phyloP scores from a whole-genome alignment of 2,797 vertebrate genomes.

The Oryzias dopingdopingensis region DNA sequence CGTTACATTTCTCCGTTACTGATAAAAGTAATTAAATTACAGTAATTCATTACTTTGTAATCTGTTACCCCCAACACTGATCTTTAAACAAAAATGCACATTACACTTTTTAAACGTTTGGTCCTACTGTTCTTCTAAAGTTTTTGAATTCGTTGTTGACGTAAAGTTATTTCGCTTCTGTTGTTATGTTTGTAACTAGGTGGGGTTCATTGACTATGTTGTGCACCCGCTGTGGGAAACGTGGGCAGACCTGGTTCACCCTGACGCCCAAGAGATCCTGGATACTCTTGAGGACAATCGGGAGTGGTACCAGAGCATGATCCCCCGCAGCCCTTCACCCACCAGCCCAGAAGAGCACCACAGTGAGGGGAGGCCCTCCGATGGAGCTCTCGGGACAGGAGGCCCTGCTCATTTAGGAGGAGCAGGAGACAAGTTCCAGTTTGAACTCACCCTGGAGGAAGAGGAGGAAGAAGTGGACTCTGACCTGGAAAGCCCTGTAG shows the following conservation, averaged over 20 bases:
- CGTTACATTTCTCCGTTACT: no score
- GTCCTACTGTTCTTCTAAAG: no score
- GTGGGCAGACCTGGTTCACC: constrained; percentile 92
- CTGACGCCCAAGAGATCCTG: constrained; percentile 90
- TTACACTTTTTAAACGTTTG: no score
- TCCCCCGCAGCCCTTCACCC: constrained; percentile 85
- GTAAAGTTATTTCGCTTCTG: no score
- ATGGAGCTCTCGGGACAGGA: constrained; percentile 24
- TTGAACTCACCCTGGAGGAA: constrained; percentile 86
- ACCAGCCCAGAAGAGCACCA: constrained; percentile 64
- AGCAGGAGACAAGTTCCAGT: constrained; percentile 83
- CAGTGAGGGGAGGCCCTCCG: constrained; percentile 39
- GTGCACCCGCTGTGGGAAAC: constrained; percentile 95
- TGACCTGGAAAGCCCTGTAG: constrained; percentile 74
- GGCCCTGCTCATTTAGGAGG: constrained; percentile 23
- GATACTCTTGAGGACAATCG: constrained; percentile 93
- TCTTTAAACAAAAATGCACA: no score
- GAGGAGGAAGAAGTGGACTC: constrained; percentile 73
- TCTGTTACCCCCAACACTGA: no score
- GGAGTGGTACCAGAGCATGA: constrained; percentile 96
- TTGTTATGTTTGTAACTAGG: constrained; percentile 60
- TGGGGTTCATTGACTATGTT: constrained; percentile 93
- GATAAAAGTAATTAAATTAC: no score
- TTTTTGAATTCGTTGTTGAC: no score
- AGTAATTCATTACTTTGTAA: no score